phyloP scores from a whole-genome alignment of 1,140 invertebrate genomes.

The Papilio aristodemus region DNA sequence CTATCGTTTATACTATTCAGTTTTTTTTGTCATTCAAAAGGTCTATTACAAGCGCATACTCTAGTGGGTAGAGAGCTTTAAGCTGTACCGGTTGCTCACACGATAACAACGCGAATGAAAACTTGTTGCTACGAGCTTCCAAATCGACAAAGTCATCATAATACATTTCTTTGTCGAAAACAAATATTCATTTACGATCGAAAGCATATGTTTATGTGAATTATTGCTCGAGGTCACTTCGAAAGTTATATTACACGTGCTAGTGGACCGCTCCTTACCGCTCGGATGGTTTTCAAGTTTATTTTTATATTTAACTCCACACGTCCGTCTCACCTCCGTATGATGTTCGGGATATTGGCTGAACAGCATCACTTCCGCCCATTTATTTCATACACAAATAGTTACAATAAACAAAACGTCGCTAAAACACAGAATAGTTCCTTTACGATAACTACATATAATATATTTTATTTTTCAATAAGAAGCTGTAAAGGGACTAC shows the following conservation, averaged over 20 bases:
- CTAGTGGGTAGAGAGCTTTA: neutral
- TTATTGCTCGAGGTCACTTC: neutral
- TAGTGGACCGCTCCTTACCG: neutral
- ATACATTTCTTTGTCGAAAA: constrained; percentile 11
- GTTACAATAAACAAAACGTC: constrained; percentile 10
- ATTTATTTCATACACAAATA: constrained; percentile 7
- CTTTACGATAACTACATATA: too few species aligned
- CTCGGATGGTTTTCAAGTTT: neutral
- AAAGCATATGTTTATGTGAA: neutral
- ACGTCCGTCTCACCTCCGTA: constrained; percentile 3
- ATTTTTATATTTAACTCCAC: constrained; percentile 14
- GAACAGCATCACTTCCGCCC: constrained; percentile 8
- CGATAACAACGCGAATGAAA: constrained; percentile 12
- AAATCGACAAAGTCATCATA: constrained; percentile 10
- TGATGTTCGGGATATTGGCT: neutral
- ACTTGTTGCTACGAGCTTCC: constrained; percentile 24
- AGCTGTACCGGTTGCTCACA: neutral
- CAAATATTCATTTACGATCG: neutral
- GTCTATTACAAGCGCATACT: too few species aligned
- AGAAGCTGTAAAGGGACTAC: neutral
- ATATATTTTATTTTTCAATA: too few species aligned
- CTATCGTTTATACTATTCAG: too few species aligned
- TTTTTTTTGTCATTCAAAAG: too few species aligned
- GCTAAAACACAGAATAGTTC: neutral
- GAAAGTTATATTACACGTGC: neutral